Evolutionary conservation across 2,797 vertebrate genomes (phyloP).

Genomic region (Poeciliopsis infans): DNA sequence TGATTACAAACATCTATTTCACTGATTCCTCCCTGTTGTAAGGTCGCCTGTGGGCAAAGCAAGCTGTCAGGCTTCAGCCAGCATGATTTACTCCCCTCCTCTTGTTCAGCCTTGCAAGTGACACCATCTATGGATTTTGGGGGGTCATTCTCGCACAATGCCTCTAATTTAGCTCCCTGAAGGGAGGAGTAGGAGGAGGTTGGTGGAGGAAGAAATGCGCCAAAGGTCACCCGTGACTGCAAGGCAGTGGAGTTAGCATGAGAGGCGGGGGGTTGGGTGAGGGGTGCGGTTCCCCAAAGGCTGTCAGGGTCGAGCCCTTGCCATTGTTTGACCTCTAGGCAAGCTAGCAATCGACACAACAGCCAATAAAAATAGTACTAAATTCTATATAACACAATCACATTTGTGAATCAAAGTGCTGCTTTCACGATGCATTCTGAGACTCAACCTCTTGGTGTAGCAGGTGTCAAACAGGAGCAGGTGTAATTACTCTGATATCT

Average conservation of each 20-base stretch:
- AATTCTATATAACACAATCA: conserved; percentile 4
- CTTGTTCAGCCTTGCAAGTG: conserved; percentile 68
- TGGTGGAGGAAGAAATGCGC: conserved; percentile 73
- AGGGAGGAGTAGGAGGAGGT: conserved; percentile 63
- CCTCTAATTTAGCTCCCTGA: conserved; percentile 83
- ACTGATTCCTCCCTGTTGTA: conserved; percentile 49
- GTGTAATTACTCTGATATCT: conserved; percentile 9
- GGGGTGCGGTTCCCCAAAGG: conserved; percentile 86
- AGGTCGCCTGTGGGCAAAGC: conserved; percentile 41
- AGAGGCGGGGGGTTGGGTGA: conserved; percentile 66
- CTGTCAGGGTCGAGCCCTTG: conserved; percentile 78
- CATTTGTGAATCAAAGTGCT: not conserved
- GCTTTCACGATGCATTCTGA: not conserved
- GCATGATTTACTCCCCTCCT: conserved; percentile 74
- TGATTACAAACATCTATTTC: conserved; percentile 60
- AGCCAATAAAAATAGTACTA: conserved; percentile 37
- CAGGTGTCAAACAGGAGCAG: conserved; percentile 63
- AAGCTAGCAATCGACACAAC: conserved; percentile 70
- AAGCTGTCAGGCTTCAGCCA: conserved; percentile 57
- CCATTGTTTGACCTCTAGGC: conserved; percentile 82
- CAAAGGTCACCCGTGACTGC: conserved; percentile 81
- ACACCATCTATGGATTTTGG: conserved; percentile 82
- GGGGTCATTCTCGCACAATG: conserved; percentile 83
- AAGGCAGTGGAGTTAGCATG: conserved; percentile 62
- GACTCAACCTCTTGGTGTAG: conserved; percentile 11